Evolutionary conservation across 2,113 vertebrate species (phyloP).

Genomic region (Colinus virginianus): DNA sequence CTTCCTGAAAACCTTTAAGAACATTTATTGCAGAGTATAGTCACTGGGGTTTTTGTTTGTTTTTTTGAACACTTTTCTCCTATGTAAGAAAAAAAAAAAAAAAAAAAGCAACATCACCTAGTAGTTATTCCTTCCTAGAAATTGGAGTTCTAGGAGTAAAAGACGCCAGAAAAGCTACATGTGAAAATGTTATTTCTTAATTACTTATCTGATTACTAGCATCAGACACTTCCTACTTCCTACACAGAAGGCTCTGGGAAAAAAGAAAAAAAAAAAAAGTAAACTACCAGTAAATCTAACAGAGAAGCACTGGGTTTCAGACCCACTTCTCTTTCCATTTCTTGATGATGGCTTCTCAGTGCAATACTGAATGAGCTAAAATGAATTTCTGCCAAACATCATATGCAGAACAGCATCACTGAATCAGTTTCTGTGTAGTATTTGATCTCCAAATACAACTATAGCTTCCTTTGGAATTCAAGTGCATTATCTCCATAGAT

Average conservation of each 20-base stretch:
- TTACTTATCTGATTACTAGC: neutral
- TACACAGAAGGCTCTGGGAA: neutral
- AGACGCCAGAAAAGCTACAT: neutral
- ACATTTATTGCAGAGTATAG: neutral
- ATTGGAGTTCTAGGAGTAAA: neutral
- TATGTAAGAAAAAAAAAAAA: neutral
- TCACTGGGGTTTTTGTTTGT: accelerated
- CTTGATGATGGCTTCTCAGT: neutral
- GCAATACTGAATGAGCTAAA: neutral
- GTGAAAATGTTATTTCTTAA: neutral
- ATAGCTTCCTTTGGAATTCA: neutral
- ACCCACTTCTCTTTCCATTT: neutral
- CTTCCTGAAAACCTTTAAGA: neutral
- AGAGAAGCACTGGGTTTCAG: neutral
- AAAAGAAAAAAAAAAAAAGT: neutral
- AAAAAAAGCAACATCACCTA: neutral
- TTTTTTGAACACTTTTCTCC: neutral
- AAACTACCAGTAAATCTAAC: neutral
- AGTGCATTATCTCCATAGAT: neutral
- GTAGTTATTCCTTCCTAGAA: neutral
- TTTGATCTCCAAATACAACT: neutral
- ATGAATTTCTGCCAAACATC: neutral
- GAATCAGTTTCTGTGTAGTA: neutral
- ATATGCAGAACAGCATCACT: neutral
- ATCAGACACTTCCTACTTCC: accelerated